phyloP scores from a whole-genome alignment of 2,888 invertebrate genomes.

The Papilio demoleus region DNA sequence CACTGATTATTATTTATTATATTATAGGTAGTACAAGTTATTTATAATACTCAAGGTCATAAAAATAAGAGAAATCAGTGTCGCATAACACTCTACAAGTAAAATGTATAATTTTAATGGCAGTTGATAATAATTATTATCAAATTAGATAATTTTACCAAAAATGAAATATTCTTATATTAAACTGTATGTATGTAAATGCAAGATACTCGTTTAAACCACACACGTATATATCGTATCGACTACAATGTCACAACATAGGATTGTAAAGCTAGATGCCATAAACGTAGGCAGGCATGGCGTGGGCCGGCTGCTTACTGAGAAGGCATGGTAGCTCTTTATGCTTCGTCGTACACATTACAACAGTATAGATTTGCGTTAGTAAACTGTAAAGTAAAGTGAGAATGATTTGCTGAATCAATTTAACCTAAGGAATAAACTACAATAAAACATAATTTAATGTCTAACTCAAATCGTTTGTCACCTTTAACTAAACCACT shows the following conservation, averaged over 20 bases:
- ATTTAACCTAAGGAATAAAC: too few species aligned
- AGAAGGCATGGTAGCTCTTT: not conserved
- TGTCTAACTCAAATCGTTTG: not conserved
- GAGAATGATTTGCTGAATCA: too few species aligned
- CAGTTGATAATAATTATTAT: not conserved
- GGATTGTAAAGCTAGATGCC: constrained; percentile 15
- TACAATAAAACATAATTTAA: too few species aligned
- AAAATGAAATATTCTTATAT: too few species aligned
- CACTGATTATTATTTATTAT: constrained; percentile 18
- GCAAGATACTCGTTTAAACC: not conserved
- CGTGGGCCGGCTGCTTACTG: constrained; percentile 21
- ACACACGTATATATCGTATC: not conserved
- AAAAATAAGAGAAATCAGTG: too few species aligned
- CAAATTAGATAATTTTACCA: too few species aligned
- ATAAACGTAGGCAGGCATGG: constrained; percentile 12
- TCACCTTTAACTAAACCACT: not conserved
- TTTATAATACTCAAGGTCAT: too few species aligned
- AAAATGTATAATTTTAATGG: too few species aligned
- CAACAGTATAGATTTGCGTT: not conserved
- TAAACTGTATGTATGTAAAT: too few species aligned
- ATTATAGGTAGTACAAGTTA: too few species aligned
- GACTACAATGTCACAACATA: constrained; percentile 13
- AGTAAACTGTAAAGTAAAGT: not conserved
- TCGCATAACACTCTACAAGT: too few species aligned
- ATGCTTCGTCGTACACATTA: constrained; percentile 12